These are phyloP conservation scores for Mactromeris polynyma DNA, from an alignment of 2,888 invertebrate genomes.

Conservation along the genomic window DNA sequence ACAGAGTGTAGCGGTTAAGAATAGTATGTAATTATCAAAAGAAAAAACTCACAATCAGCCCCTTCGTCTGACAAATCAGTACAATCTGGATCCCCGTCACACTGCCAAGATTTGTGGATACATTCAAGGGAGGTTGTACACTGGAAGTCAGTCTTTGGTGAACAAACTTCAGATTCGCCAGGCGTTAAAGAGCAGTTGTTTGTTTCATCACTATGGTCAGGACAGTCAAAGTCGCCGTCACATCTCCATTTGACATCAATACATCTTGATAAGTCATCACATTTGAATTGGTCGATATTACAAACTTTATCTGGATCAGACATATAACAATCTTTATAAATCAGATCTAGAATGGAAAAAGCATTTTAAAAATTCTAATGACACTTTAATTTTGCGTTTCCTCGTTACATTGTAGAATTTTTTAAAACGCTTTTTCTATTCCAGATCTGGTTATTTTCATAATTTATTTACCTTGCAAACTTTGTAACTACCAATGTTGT, in stretches of 20 bases:
- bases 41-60: slow-evolving; percentile 87
- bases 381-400: too few species aligned
- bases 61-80: slow-evolving; percentile 94
- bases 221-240: slow-evolving; percentile 92
- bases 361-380: too few species aligned
- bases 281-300: slow-evolving; percentile 92
- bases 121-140: slow-evolving; percentile 92
- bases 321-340: too few species aligned
- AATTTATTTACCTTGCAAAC: too few species aligned
- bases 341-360: too few species aligned
- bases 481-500: too few species aligned
- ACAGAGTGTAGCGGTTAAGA: background rate
- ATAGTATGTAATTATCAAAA: background rate
- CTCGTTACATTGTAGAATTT: too few species aligned
- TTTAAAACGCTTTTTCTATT: too few species aligned
- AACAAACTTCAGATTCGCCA: slow-evolving; percentile 84
- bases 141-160: slow-evolving; percentile 95
- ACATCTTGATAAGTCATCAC: slow-evolving; percentile 90
- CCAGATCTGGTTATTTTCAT: too few species aligned
- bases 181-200: slow-evolving; percentile 46
- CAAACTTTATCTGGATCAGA: slow-evolving; percentile 73
- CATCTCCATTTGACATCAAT: slow-evolving; percentile 88
- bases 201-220: slow-evolving; percentile 77
- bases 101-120: slow-evolving; percentile 93
- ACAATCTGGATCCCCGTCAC: slow-evolving; percentile 96